A percentile compares a stretch with the other conserved stretches of the same genome.
Evolutionary conservation across 2,888 invertebrate species (phyloP).

Genomic region (Tiliacea aurago): DNA sequence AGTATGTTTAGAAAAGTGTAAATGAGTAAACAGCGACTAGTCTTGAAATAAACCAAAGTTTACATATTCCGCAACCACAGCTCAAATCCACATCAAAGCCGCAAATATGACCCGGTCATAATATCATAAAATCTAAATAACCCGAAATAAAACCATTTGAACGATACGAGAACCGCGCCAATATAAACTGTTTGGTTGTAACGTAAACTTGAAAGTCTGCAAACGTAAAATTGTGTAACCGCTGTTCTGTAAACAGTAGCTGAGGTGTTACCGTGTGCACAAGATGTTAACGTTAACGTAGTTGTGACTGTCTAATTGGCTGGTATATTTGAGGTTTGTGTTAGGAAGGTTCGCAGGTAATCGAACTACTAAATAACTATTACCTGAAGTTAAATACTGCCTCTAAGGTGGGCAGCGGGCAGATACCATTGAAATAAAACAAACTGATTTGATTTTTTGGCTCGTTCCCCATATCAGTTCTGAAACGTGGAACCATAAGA

Average conservation of each 20-base stretch:
- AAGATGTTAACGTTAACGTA: conserved; percentile 51
- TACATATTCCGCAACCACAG: conserved; percentile 35
- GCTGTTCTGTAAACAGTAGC: conserved; percentile 51
- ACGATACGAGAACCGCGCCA: conserved; percentile 30
- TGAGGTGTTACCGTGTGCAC: conserved; percentile 41
- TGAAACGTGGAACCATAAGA: not conserved
- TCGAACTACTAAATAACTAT: conserved; percentile 51
- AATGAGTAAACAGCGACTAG: not conserved
- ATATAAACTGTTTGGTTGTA: conserved; percentile 51
- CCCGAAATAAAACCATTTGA: conserved; percentile 49
- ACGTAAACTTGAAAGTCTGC: conserved; percentile 59
- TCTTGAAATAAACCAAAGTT: conserved; percentile 35
- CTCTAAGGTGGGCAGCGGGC: not conserved
- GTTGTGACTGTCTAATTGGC: conserved; percentile 48
- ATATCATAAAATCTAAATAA: conserved; percentile 37
- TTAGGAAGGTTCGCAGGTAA: conserved; percentile 35
- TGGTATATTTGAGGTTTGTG: conserved; percentile 48
- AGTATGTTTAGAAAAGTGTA: conserved; percentile 2
- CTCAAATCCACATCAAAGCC: conserved; percentile 23
- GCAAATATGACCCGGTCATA: conserved; percentile 39
- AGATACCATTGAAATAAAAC: not conserved
- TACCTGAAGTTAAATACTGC: conserved; percentile 27
- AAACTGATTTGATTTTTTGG: not conserved
- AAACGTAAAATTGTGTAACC: conserved; percentile 61
- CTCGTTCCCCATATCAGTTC: not conserved